Conservation (phyloP, 2,888 invertebrate species). For the Morinoia aosen region DNA sequence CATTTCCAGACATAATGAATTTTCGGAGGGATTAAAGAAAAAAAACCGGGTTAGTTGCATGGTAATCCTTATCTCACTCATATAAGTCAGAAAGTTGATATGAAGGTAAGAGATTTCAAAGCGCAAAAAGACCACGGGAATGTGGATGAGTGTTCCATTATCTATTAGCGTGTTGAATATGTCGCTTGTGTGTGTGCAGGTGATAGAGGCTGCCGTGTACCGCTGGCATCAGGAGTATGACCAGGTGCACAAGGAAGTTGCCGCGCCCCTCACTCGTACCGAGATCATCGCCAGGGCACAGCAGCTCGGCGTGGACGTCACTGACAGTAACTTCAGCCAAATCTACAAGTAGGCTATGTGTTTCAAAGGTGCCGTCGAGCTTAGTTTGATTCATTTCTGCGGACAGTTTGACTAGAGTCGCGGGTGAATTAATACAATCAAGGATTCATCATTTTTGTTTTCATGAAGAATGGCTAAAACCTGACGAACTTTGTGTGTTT, state of each 20-base stretch:
- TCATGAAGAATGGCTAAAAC: neutral
- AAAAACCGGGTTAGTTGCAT: neutral
- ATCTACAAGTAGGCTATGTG: slow-evolving; percentile 55
- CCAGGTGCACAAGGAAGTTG: slow-evolving; percentile 41
- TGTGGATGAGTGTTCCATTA: neutral
- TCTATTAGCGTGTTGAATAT: neutral
- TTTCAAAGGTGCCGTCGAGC: neutral
- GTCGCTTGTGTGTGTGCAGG: neutral
- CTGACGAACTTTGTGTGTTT: neutral
- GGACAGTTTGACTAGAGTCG: neutral
- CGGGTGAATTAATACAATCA: neutral
- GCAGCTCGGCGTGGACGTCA: slow-evolving; percentile 56
- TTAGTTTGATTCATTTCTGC: neutral
- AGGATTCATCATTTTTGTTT: neutral
- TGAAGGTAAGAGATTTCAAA: too few species aligned
- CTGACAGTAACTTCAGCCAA: slow-evolving; percentile 53
- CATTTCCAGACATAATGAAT: too few species aligned
- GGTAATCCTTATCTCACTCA: neutral
- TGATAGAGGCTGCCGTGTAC: neutral
- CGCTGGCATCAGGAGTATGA: slow-evolving; percentile 36
- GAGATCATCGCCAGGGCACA: slow-evolving; percentile 55
- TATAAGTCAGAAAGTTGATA: too few species aligned
- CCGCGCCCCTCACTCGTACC: slow-evolving; percentile 54
- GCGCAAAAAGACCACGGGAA: neutral
- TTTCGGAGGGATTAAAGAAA: too few species aligned